Evolutionary conservation across 2,888 invertebrate species (phyloP), one percentile per base, ranked within the genome.

Genomic region (Malthinus flaveolus): DNA sequence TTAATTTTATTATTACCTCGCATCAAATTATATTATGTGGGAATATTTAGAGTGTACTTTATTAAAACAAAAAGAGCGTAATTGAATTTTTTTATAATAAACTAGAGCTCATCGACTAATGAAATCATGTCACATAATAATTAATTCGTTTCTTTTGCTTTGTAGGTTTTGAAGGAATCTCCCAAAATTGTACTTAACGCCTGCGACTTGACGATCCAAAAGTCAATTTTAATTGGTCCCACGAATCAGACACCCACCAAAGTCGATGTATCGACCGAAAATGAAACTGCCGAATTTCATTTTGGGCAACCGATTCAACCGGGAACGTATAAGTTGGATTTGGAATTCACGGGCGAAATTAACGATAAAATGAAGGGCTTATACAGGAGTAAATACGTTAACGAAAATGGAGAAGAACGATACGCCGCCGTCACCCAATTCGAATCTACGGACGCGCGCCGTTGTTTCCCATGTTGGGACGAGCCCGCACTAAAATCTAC

Each of bases 381-480:
- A 7, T 96, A 95, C 79, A 86, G 94, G 46, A 93, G 91, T 80
- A 93, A 93, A 80, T 94, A 93, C 77, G 76, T 84, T 66, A 85
- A 86, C 49, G 80, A 87, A 11, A 78, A 82, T 49, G 94, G 93
- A 9, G 89, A 89, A 64, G 90, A 90, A 73, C 85, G 89, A 56
- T 90, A 87, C 74, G 90, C 90, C 32, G 95, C 92, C 12, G 93
- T 93, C 61, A 96, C 95, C 51, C 95, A 96, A 79, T 96, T 96
- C 76, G 91, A 93, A 76, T 85, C 93, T 0, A 92, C 91, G 1
- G 91, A 92, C 80, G 97, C 97, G 3, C 85, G 97, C 54, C 84
- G 92, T 64, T 94, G 95, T 71, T 97, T 98, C 74, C 97, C 97
- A 2, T 97, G 96, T 78, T 97, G 95, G 94, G 97, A 98, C 78